A percentile compares a stretch with the other conserved stretches of the same genome.
Conservation (phyloP, 2,113 vertebrate genomes). For the Mus pahari region DNA sequence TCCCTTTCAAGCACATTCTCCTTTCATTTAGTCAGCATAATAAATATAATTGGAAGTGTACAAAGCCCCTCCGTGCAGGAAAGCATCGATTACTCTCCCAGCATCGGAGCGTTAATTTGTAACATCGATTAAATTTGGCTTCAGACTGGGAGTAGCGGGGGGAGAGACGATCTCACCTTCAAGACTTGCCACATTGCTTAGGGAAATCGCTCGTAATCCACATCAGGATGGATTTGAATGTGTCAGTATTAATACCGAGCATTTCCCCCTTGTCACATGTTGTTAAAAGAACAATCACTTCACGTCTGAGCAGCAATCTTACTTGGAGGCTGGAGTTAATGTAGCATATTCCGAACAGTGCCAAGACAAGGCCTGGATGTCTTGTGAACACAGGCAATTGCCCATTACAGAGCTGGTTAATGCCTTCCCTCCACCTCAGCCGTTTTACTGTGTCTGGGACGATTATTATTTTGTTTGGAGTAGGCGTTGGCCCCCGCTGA, state of each 20-base stretch:
- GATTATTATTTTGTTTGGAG: slow-evolving; percentile 59
- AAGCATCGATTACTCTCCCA: slow-evolving; percentile 35
- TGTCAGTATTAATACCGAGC: slow-evolving; percentile 47
- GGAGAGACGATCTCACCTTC: neutral
- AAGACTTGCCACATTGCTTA: neutral
- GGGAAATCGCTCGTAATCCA: slow-evolving; percentile 10
- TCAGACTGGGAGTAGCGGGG: neutral
- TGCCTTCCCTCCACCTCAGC: slow-evolving; percentile 65
- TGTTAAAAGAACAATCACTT: slow-evolving; percentile 85
- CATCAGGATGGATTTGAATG: slow-evolving; percentile 11
- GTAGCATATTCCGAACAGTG: slow-evolving; percentile 50
- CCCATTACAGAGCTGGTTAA: neutral
- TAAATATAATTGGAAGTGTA: neutral
- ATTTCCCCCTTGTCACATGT: slow-evolving; percentile 83
- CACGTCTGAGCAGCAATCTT: slow-evolving; percentile 69
- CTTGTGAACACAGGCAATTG: slow-evolving; percentile 51
- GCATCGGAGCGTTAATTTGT: neutral
- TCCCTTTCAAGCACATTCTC: neutral
- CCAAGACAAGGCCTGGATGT: slow-evolving; percentile 59
- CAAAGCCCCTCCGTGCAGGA: fast-evolving
- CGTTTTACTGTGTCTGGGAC: neutral
- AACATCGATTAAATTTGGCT: slow-evolving; percentile 46
- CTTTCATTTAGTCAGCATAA: neutral
- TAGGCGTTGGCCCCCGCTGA: slow-evolving; percentile 12
- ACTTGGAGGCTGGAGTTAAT: slow-evolving; percentile 74